phyloP scores from a whole-genome alignment of 2,113 vertebrate species.

The Notarius quadriscutis region DNA sequence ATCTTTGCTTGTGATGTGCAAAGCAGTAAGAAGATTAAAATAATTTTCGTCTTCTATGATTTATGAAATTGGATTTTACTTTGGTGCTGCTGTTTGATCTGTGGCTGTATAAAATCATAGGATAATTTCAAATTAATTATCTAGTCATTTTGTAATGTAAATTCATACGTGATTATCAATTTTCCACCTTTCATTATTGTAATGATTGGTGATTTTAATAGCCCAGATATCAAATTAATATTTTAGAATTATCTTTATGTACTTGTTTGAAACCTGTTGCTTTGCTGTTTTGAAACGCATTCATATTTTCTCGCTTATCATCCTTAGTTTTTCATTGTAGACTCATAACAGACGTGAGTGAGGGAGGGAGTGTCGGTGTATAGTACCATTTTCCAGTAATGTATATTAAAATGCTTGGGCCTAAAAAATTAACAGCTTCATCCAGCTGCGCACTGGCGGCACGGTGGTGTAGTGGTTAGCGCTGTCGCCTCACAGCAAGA shows the following conservation, averaged over 20 bases:
- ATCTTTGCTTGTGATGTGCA: too few species aligned
- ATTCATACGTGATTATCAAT: neutral
- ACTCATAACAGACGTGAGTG: neutral
- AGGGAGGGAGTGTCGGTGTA: neutral
- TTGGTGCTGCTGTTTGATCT: neutral
- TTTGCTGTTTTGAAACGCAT: neutral
- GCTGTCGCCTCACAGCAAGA: too few species aligned
- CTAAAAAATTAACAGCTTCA: neutral
- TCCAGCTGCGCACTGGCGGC: neutral
- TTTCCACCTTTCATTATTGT: neutral
- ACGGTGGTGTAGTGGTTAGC: too few species aligned
- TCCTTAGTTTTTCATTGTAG: neutral
- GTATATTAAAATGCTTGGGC: neutral
- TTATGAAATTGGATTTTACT: neutral
- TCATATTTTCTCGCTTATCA: neutral
- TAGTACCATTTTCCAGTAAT: neutral
- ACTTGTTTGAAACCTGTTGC: neutral
- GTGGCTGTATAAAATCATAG: neutral
- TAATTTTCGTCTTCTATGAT: neutral
- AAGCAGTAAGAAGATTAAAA: too few species aligned
- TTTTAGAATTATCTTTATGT: neutral
- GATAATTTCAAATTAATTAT: neutral
- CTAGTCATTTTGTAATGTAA: neutral
- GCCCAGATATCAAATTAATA: neutral
- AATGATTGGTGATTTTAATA: neutral